Conservation (phyloP, 1,140 invertebrate genomes). For the Dolichoris vasculosae region DNA sequence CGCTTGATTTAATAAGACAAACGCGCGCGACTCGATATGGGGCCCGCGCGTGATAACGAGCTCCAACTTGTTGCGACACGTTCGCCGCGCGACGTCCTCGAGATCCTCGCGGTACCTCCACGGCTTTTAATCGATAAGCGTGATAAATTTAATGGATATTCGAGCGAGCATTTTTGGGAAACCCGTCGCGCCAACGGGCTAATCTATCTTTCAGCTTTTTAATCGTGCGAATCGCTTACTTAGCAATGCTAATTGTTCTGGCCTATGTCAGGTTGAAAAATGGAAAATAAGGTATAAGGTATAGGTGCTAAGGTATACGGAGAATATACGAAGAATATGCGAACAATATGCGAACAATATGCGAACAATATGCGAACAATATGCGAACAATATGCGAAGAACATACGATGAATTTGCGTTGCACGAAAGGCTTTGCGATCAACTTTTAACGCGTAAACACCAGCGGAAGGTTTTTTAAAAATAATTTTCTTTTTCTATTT, state of each 20-base stretch:
- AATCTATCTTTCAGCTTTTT: too few relatives aligned
- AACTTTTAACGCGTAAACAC: background rate
- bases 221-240: too few relatives aligned
- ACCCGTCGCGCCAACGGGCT: background rate
- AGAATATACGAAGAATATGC: too few relatives aligned
- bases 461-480: too few relatives aligned
- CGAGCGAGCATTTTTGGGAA: background rate
- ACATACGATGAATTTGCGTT: background rate
- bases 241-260: background rate
- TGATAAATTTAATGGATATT: background rate
- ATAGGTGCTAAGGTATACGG: background rate
- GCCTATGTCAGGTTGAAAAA: background rate
- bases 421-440: background rate
- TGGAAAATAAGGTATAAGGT: too few relatives aligned
- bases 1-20: constrained; percentile 39
- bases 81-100: background rate
- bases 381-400: too few relatives aligned
- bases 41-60: constrained; percentile 39
- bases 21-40: constrained; percentile 29
- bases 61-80: constrained; percentile 11
- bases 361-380: too few relatives aligned
- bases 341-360: too few relatives aligned
- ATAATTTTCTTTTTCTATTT: too few relatives aligned
- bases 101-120: background rate
- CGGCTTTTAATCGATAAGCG: background rate